Percentiles rank a stretch among this genome's conserved stretches.
These are phyloP conservation scores for Bombyx mandarina DNA, from an alignment of 1,140 invertebrate species.

Conservation along the genomic window DNA sequence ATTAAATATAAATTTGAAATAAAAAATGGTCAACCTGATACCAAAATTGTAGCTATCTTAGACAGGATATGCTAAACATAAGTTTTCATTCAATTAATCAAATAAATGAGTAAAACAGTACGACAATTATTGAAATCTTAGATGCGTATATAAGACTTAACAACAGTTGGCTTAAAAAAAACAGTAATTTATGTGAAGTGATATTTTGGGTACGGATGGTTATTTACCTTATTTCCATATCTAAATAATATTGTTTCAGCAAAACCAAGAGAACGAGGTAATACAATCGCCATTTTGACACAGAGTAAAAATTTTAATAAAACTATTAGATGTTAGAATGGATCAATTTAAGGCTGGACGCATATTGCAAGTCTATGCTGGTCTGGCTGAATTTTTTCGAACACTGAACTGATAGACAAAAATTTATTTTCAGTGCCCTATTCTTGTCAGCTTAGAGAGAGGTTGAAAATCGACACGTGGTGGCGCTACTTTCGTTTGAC, in stretches of 20 bases:
- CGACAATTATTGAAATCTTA: background rate
- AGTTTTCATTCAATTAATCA: slow-evolving; percentile 11
- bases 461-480: no score
- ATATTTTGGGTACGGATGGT: background rate
- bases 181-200: background rate
- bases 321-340: background rate
- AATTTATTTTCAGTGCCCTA: no score
- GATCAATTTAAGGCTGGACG: no score
- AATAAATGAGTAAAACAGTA: background rate
- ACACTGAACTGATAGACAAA: no score
- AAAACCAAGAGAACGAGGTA: slow-evolving; percentile 75
- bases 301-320: slow-evolving; percentile 1
- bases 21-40: background rate
- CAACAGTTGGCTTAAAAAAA: background rate
- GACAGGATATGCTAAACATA: no score
- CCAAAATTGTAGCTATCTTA: no score
- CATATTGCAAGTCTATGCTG: no score
- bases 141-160: background rate
- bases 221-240: slow-evolving; percentile 76
- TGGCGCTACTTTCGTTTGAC: no score
- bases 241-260: slow-evolving; percentile 75
- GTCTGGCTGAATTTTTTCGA: no score
- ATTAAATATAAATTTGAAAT: background rate
- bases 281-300: slow-evolving; percentile 78
- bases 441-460: no score